Evolutionary conservation across 2,113 vertebrate species (phyloP).

Genomic region (Pollachius pollachius): DNA sequence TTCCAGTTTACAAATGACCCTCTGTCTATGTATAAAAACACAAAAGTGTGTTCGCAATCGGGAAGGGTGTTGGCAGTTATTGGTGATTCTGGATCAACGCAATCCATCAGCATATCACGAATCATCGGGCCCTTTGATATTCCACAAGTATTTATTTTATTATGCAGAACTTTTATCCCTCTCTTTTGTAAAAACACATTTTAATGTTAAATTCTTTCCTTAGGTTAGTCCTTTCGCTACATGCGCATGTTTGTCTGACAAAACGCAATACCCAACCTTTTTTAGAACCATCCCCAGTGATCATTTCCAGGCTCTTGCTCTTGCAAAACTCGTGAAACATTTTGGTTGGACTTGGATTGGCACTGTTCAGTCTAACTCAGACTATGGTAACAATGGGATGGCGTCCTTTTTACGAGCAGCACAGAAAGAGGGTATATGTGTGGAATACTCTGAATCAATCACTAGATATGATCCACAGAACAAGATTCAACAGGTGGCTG

Average conservation of each 20-base stretch:
- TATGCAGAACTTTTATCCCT: neutral
- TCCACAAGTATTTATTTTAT: conserved; percentile 55
- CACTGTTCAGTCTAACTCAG: conserved; percentile 66
- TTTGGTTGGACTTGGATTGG: conserved; percentile 78
- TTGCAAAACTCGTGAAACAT: conserved; percentile 64
- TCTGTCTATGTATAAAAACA: conserved; percentile 20
- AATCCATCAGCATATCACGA: conserved; percentile 64
- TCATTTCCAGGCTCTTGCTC: conserved; percentile 63
- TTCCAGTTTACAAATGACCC: conserved; percentile 58
- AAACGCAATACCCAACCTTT: conserved; percentile 63
- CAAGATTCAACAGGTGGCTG: conserved; percentile 55
- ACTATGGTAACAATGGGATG: conserved; percentile 73
- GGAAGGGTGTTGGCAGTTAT: conserved; percentile 50
- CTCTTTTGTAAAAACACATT: no score
- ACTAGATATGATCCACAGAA: conserved; percentile 44
- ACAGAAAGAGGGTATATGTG: conserved; percentile 61
- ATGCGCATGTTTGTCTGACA: conserved; percentile 71
- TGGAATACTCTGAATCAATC: conserved; percentile 65
- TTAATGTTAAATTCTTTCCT: neutral
- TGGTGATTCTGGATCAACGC: conserved; percentile 67
- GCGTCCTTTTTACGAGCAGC: conserved; percentile 59
- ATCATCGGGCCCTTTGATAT: conserved; percentile 59
- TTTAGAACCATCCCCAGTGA: conserved; percentile 76
- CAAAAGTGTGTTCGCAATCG: conserved; percentile 27
- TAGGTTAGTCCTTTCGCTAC: conserved; percentile 73